Base-by-base conservation (phyloP, 1,140 invertebrate genomes). In the Trichonephila inaurata region DNA sequence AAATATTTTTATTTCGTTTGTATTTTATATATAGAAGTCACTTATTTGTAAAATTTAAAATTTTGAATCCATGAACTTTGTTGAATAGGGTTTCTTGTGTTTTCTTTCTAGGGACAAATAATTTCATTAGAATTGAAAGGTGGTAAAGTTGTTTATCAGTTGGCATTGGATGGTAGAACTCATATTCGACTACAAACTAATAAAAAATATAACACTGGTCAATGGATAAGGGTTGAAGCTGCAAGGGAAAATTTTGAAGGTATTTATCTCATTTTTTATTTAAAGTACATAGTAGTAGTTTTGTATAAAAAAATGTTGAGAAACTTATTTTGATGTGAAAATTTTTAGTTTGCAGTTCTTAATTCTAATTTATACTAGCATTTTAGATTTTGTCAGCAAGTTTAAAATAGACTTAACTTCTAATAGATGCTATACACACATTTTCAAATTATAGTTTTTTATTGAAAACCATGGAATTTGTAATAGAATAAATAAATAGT, bases 191-290 rank as follows among this genome's bases (percentile, higher is more conserved):
- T 98, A 94, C 96, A 96, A 28, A 97, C 97, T 1, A 96, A 96
- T 0, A 97, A 97, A 21, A 97, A 97, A 93, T 98, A 98, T 95
- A 99, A 99, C 95, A 97, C 97, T 91, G 98, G 98, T 10, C 97
- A 97, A 94, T 97, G 97, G 97, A 97, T 97, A 0, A 97, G 97
- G 94, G 96, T 99, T 7, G 97, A 97, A 95, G 97, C 98, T 81
- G 95, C 95, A 61, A 95, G 95, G 94, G 94, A 95, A 64, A 82
- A 94, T 28, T 86, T 92, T 61, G 91, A 95, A 96, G 96, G 95
- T 33, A 91, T 96, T 91, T 28, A n/a, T 58, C 5, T 10, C 2
- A 10, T 51, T 51, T 51, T 51, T 7, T 40, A 40, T 40, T 40
- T 40, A 40, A 33, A 40, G 33, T 40, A 40, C 33, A 40, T 40